A percentile compares a stretch with the other conserved stretches of the same genome.
These are phyloP conservation scores for Dascyllus trimaculatus DNA, from an alignment of 2,113 vertebrate genomes.

Conservation along the genomic window DNA sequence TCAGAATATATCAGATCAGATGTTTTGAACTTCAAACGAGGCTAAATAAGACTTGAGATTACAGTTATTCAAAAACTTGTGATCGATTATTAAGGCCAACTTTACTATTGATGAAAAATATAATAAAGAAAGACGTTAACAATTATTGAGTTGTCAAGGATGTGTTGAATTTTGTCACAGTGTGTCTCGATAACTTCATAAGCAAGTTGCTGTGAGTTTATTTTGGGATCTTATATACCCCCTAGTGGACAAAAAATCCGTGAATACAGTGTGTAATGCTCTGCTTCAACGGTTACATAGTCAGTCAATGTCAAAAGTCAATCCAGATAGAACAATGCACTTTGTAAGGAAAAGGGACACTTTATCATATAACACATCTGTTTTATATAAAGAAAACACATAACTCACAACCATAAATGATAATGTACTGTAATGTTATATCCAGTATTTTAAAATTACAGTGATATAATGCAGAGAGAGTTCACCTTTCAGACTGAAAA, in stretches of 20 bases:
- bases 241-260: slow-evolving; percentile 21
- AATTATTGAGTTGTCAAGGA: not conserved
- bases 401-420: slow-evolving; percentile 90
- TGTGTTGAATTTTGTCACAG: slow-evolving; percentile 9
- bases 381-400: slow-evolving; percentile 92
- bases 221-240: slow-evolving; percentile 1
- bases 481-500: slow-evolving; percentile 23
- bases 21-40: slow-evolving; percentile 1
- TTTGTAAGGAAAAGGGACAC: slow-evolving; percentile 81
- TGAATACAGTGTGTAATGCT: not conserved
- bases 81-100: not conserved
- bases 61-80: not conserved
- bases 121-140: too few species aligned
- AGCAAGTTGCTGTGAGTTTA: not conserved
- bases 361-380: slow-evolving; percentile 86
- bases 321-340: slow-evolving; percentile 23
- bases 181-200: not conserved
- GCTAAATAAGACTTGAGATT: not conserved
- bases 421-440: slow-evolving; percentile 87
- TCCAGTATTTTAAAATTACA: slow-evolving; percentile 81
- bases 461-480: slow-evolving; percentile 84
- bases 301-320: too few species aligned
- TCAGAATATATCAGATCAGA: not conserved
- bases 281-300: not conserved
- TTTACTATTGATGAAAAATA: not conserved